These are phyloP conservation scores for Coreoperca whiteheadi DNA, from an alignment of 2,113 vertebrate genomes.

Conservation along the genomic window DNA sequence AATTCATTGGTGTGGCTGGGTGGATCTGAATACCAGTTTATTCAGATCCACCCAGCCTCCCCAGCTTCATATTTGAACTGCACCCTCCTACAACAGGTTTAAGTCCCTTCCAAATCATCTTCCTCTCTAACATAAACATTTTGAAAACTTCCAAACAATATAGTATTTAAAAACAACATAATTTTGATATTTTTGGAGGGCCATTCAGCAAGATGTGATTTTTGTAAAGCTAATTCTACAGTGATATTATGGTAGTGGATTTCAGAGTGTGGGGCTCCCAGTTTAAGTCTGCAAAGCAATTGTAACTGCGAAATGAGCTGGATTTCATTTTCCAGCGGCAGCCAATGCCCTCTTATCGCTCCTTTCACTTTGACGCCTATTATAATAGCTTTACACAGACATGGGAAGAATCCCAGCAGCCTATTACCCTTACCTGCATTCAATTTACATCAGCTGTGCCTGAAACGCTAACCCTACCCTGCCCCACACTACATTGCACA, in stretches of 20 bases:
- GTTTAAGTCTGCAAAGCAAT: slow-evolving; percentile 60
- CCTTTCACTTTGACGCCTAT: slow-evolving; percentile 62
- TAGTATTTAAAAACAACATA: slow-evolving; percentile 5
- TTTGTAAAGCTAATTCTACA: slow-evolving; percentile 40
- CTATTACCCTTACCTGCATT: slow-evolving; percentile 61
- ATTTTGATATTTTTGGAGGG: slow-evolving; percentile 9
- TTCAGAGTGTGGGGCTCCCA: slow-evolving; percentile 43
- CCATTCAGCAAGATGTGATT: slow-evolving; percentile 2
- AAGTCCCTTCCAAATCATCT: slow-evolving; percentile 9
- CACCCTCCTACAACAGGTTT: slow-evolving; percentile 29
- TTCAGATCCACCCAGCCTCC: slow-evolving; percentile 60
- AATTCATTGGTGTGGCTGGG: slow-evolving; percentile 41
- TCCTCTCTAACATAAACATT: slow-evolving; percentile 25
- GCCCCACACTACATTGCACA: background rate
- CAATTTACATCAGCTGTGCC: slow-evolving; percentile 38
- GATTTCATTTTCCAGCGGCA: slow-evolving; percentile 56
- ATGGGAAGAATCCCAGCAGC: slow-evolving; percentile 48
- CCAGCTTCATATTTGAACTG: slow-evolving; percentile 18
- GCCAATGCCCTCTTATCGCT: slow-evolving; percentile 56
- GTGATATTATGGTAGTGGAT: slow-evolving; percentile 41
- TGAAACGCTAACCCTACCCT: slow-evolving; percentile 31
- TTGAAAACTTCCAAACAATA: slow-evolving; percentile 42
- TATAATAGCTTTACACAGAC: slow-evolving; percentile 61
- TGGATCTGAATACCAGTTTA: no score
- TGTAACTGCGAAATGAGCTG: slow-evolving; percentile 51